Evolutionary conservation across 2,888 invertebrate species (phyloP).

Genomic region (Lordiphosa andalusiaca): DNA sequence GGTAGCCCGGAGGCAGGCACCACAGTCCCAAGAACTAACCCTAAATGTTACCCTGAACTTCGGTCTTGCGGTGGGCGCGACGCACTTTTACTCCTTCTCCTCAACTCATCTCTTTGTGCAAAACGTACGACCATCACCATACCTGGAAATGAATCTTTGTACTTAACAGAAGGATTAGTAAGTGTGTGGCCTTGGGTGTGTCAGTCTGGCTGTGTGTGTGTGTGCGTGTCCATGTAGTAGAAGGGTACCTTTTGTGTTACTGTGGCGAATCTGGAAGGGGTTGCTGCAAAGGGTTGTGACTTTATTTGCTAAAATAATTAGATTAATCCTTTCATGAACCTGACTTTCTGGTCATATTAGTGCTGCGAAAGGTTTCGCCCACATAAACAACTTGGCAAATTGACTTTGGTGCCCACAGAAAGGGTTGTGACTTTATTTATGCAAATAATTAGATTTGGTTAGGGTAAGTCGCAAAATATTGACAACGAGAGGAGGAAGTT

Average conservation of each 20-base stretch:
- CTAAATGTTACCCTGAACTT: slow-evolving; percentile 39
- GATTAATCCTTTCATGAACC: slow-evolving; percentile 74
- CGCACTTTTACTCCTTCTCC: slow-evolving; percentile 63
- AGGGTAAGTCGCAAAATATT: background rate
- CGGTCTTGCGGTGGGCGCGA: slow-evolving; percentile 69
- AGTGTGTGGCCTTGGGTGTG: slow-evolving; percentile 10
- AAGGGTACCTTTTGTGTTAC: slow-evolving; percentile 3
- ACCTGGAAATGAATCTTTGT: slow-evolving; percentile 48
- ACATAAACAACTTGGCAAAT: slow-evolving; percentile 21
- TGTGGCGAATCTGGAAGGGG: slow-evolving; percentile 60
- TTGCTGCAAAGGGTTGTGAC: slow-evolving; percentile 50
- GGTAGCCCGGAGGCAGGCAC: slow-evolving; percentile 30
- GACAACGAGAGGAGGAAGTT: background rate
- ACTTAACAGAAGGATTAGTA: slow-evolving; percentile 42
- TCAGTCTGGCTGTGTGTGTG: background rate
- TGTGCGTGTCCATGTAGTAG: background rate
- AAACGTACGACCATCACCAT: slow-evolving; percentile 24
- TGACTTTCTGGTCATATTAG: slow-evolving; percentile 67
- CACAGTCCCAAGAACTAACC: slow-evolving; percentile 44
- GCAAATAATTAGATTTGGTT: slow-evolving; percentile 68
- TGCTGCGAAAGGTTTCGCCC: slow-evolving; percentile 47
- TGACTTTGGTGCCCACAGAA: slow-evolving; percentile 18
- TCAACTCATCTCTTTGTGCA: slow-evolving; percentile 7
- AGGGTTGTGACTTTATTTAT: slow-evolving; percentile 50
- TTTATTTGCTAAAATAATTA: slow-evolving; percentile 79